Evolutionary conservation across 1,140 invertebrate species (phyloP), one percentile per base, ranked within the genome.

Genomic region (Achatina immaculata): DNA sequence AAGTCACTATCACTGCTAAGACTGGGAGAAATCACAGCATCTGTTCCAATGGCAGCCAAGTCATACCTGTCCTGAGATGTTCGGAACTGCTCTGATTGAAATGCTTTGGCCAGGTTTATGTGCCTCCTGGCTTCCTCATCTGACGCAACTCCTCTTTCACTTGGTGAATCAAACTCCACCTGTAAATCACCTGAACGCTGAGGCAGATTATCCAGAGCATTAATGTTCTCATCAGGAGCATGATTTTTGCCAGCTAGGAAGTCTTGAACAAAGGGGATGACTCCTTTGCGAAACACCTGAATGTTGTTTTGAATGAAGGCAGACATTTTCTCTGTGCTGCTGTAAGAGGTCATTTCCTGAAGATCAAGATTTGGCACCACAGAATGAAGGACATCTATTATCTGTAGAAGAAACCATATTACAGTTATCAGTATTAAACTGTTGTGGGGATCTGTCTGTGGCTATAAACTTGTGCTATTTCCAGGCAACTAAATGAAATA

Each of bases 221-320:
- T 72, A 24, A 72, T 24, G 43, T 68, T 72, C 21, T 83, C 83
- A 65, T 86, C 85, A 3, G 84, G 86, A 34, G 82, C 77, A 28
- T n/a, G 31, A 19, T 43, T 31, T 34, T 86, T 86, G 24, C 85
- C 85, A 58, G 81, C 66, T 1, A 88, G 72, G 83, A 86, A 86
- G 24, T 74, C 76, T 66, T 84, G 84, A 34, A 91, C 77, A 14
- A 91, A 74, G n/a, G 90, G 90, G 21, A 90, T 55, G 40, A 91
- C 85, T 80, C 86, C 80, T 82, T 91, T 91, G 24, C 90, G 81
- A 0, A 87, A 89, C 0, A 88, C 88, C 40, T 76, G 82, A 14
- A 89, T 81, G 77, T 91, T 91, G 9, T 82, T 83, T 80, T 91
- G 90, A 21, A 78, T 74, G 81, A 89, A 89, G 58, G 82, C 71